These are phyloP conservation scores for Heloderma charlesbogerti DNA, from an alignment of 2,113 vertebrate genomes.

Conservation along the genomic window DNA sequence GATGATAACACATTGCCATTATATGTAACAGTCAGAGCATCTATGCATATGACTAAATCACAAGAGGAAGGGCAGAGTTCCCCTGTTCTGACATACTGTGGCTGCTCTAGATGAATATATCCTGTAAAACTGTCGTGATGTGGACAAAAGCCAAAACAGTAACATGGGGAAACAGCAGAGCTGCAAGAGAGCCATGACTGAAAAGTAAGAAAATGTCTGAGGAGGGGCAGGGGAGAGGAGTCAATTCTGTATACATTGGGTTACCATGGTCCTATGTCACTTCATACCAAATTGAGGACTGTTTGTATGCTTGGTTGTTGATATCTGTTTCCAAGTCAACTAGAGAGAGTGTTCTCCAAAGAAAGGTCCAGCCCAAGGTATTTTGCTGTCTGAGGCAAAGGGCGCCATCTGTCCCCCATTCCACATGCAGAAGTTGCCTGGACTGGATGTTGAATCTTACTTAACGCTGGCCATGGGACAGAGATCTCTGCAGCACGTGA, in stretches of 20 bases:
- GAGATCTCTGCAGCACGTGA: no score
- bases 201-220: neutral
- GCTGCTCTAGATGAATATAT: neutral
- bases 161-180: neutral
- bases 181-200: neutral
- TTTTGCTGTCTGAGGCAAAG: no score
- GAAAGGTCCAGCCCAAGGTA: neutral
- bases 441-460: no score
- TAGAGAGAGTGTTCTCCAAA: neutral
- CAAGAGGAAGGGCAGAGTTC: conserved; percentile 1
- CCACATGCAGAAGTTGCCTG: no score
- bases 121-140: neutral
- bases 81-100: neutral
- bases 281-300: neutral
- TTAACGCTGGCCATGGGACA: no score
- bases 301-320: neutral
- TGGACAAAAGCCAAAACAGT: neutral
- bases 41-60: neutral
- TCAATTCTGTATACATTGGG: no score
- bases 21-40: neutral
- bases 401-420: no score
- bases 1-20: neutral
- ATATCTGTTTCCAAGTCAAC: neutral
- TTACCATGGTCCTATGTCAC: neutral
- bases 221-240: neutral